Base-by-base conservation (phyloP, 2,888 invertebrate genomes). In the Ceramica pisi region DNA sequence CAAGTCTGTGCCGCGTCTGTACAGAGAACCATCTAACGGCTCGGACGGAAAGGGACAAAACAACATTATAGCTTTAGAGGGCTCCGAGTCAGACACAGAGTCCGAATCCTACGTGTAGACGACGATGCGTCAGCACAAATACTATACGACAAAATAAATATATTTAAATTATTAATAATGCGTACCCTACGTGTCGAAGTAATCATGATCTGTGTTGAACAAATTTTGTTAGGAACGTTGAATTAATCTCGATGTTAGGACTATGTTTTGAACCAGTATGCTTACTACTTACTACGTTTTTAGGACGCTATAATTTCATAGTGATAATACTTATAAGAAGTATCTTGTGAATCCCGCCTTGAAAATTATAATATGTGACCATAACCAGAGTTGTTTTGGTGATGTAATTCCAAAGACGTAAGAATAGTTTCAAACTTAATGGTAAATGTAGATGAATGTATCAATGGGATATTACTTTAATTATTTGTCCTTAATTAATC, bases 381-480 rank as follows among this genome's bases (percentile, higher is more conserved):
- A 96, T 96, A 95, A 94, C 94, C 92, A 88, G 92, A 92, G 93
- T 91, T 91, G 93, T 95, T 95, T 94, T 95, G 95, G 95, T 95
- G 95, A 95, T 95, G 94, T 94, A 92, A 94, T 95, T 96, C 96
- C 95, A 95, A 96, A 96, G 95, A 96, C 90, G 94, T 95, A 95
- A 93, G 91, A 91, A 93, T 95, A 95, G 93, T 95, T 92, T 93
- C 93, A 92, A 92, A 90, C 90, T 91, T 91, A 90, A 92, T 90
- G 89, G 88, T 92, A 92, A 90, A 83, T 86, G 80, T 87, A 86
- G 82, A 86, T 85, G 84, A 65, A 85, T 84, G 83, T 87, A 83
- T 86, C 80, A 76, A 80, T 83, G 83, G 85, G 78, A 83, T 83
- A 83, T 81, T 71, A 80, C 80, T 80, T 78, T 83, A 78, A 81